phyloP scores from a whole-genome alignment of 2,888 invertebrate genomes.

The Urechis unicinctus region DNA sequence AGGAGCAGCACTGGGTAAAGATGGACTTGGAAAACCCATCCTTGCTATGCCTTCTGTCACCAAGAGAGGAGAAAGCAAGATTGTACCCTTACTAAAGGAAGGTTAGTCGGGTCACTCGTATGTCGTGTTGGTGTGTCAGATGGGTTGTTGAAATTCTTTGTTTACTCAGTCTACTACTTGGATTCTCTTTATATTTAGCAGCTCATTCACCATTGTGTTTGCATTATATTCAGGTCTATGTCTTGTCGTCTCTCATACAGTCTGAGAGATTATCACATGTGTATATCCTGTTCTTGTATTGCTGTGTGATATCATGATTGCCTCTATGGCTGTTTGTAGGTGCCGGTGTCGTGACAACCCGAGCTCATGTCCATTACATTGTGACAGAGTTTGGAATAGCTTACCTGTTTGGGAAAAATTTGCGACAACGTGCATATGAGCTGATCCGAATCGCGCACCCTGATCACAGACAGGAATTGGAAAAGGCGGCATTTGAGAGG shows the following conservation, averaged over 20 bases:
- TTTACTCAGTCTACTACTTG: too few species aligned
- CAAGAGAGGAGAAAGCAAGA: conserved; percentile 75
- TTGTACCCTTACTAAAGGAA: conserved; percentile 71
- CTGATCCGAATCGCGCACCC: conserved; percentile 86
- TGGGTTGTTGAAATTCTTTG: too few species aligned
- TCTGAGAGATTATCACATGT: too few species aligned
- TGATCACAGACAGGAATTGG: conserved; percentile 68
- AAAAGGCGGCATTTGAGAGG: conserved; percentile 77
- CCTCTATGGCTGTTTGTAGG: too few species aligned
- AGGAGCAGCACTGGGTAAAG: conserved; percentile 76
- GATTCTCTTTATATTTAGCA: too few species aligned
- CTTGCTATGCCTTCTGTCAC: conserved; percentile 80
- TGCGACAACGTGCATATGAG: conserved; percentile 82
- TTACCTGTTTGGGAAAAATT: conserved; percentile 77
- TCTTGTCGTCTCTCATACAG: too few species aligned
- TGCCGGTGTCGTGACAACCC: conserved; percentile 86
- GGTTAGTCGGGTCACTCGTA: conserved; percentile 55
- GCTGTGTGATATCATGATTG: too few species aligned
- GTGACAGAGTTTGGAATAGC: conserved; percentile 92
- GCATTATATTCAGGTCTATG: too few species aligned
- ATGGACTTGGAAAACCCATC: conserved; percentile 84
- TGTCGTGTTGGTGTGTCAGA: not conserved
- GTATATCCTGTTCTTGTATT: too few species aligned
- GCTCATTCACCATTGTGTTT: too few species aligned
- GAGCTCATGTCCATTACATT: conserved; percentile 87